Conservation (phyloP, 2,888 invertebrate species). For the Drosophila dives region DNA sequence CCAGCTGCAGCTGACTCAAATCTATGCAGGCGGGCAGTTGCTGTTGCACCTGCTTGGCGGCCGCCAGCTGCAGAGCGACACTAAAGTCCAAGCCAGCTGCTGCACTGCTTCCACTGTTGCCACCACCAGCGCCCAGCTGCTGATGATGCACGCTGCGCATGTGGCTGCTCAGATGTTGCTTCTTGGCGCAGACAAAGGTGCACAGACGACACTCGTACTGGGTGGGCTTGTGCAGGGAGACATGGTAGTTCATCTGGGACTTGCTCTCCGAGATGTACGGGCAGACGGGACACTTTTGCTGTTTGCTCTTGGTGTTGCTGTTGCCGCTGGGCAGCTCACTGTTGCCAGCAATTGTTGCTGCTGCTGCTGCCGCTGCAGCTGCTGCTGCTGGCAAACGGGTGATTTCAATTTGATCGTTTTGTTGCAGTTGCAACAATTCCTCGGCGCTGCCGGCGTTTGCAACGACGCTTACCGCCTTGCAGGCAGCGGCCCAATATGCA, state of each 20-base stretch:
- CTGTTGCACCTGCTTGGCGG: constrained; percentile 57
- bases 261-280: constrained; percentile 94
- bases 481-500: constrained; percentile 78
- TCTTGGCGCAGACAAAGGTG: constrained; percentile 92
- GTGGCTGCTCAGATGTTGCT: constrained; percentile 93
- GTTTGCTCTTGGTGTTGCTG: constrained; percentile 85
- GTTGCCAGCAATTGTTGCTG: constrained; percentile 16
- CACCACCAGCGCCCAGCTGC: constrained; percentile 30
- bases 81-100: constrained; percentile 67
- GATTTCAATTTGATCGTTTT: constrained; percentile 84
- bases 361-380: not conserved
- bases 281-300: constrained; percentile 92
- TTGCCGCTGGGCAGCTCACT: constrained; percentile 12
- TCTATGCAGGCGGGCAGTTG: constrained; percentile 74
- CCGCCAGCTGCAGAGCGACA: constrained; percentile 76
- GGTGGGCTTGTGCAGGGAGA: constrained; percentile 90
- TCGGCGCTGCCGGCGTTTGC: constrained; percentile 62
- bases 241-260: constrained; percentile 94
- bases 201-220: constrained; percentile 91
- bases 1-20: constrained; percentile 69
- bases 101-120: not conserved
- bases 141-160: constrained; percentile 87
- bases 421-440: constrained; percentile 78
- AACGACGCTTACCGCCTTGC: constrained; percentile 70
- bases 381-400: constrained; percentile 73